Percentiles rank a stretch among this genome's conserved stretches.
Conservation (phyloP, 2,888 invertebrate species). For the Hetaerina titia region DNA sequence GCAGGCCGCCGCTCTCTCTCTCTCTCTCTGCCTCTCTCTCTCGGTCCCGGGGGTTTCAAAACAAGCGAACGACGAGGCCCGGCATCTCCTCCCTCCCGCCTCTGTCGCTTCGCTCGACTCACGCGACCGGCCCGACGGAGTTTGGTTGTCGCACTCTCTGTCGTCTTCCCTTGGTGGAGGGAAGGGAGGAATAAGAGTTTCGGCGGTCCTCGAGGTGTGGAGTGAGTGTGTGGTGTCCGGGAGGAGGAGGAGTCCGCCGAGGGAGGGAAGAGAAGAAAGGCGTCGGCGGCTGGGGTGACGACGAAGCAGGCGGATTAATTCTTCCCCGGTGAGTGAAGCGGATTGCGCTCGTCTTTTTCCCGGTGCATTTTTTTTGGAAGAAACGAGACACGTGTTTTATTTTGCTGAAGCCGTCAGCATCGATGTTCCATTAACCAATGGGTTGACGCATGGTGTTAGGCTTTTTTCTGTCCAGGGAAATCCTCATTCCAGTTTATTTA, state of each 20-base stretch:
- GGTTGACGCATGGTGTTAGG: neutral
- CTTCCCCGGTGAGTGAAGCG: slow-evolving; percentile 4
- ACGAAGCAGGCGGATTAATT: slow-evolving; percentile 11
- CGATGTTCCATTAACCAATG: neutral
- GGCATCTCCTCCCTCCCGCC: too few relatives aligned
- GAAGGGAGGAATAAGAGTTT: neutral
- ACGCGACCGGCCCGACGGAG: too few relatives aligned
- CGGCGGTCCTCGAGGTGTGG: neutral
- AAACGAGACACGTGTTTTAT: neutral
- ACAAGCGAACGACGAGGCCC: too few relatives aligned
- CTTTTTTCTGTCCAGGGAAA: neutral
- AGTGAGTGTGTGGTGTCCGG: neutral
- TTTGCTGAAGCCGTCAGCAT: neutral
- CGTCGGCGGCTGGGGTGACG: neutral
- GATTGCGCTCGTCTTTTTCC: neutral
- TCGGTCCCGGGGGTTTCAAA: too few relatives aligned
- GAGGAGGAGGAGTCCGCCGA: neutral
- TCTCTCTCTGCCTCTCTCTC: too few relatives aligned
- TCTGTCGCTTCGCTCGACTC: too few relatives aligned
- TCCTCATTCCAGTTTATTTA: neutral
- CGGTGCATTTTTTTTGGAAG: neutral
- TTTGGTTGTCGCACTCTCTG: neutral
- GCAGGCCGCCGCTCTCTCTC: neutral
- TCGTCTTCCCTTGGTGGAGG: neutral
- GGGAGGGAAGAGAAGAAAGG: neutral